Base-by-base conservation (phyloP, 2,113 vertebrate genomes). In the Pipra filicauda region DNA sequence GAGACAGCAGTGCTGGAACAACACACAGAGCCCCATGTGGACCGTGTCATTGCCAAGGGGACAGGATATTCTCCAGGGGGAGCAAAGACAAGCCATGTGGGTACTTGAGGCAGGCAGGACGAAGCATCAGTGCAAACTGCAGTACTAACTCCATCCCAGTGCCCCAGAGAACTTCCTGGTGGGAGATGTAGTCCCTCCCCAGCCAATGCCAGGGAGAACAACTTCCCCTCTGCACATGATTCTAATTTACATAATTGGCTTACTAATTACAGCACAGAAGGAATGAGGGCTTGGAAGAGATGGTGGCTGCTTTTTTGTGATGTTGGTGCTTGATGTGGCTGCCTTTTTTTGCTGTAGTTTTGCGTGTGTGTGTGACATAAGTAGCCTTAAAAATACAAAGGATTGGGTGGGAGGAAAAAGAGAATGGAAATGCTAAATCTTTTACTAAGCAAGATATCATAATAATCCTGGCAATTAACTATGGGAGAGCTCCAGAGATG, bases 291-390 rank as follows among this genome's bases (percentile, higher is more conserved):
- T 74, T 55, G 79, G 83, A 76, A 74, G 83, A 44, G 51, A 28
- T 3, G 33, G 59, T 66, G 51, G 39, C 48, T 55, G 79, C 35
- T 71, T 62, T 17, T 58, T 79, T 55, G 62, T 59, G 51, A 51
- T 43, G 88, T 2, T n/a, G 77, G 81, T 62, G 41, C 81, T 95
- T 93, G 92, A 88, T 86, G 93, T 96, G 93, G 92, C 75, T 92
- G 79, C 54, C 33, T 85, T 77, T 52, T 59, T 7, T 0, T 92
- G 86, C 65, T 66, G 65, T 59, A 77, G 80, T 67, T 84, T 67
- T 89, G 37, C 6, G 0, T 22, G 41, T 62, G 44, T 61, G 55
- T 91, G 91, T 72, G 86, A 89, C 78, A 74, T 70, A 88, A 95
- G 39, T 37, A 57, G 58, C 8, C 78, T 93, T 83, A 94, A 95